Evolutionary conservation across 2,113 vertebrate genomes (phyloP).

Genomic region (Tursiops truncatus): DNA sequence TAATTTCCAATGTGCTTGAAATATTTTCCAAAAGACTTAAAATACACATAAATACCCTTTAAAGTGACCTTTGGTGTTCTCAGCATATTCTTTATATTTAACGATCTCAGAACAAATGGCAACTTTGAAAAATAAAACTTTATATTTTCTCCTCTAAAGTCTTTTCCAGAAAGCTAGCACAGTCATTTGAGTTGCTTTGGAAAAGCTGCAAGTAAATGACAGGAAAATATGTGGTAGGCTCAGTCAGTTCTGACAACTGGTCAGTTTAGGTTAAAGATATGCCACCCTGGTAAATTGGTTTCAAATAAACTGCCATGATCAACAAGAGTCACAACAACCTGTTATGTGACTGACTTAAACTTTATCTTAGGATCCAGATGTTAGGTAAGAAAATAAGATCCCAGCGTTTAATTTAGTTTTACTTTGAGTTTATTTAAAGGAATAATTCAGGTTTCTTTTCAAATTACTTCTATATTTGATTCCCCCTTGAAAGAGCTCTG

Average conservation of each 20-base stretch:
- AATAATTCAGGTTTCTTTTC: slow-evolving; percentile 39
- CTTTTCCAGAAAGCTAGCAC: neutral
- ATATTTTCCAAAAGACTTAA: neutral
- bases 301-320: neutral
- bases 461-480: slow-evolving; percentile 26
- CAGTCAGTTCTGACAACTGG: neutral
- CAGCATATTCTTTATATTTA: neutral
- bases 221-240: neutral
- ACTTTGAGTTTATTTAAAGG: neutral
- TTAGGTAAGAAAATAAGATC: neutral
- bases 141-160: neutral
- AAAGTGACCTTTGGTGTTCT: neutral
- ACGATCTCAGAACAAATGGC: neutral
- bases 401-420: neutral
- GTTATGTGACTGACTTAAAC: neutral
- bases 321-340: neutral
- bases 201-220: neutral
- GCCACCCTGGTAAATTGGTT: neutral
- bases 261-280: neutral
- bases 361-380: neutral
- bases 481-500: neutral
- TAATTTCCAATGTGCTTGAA: neutral
- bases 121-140: neutral
- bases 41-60: neutral
- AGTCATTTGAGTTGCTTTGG: neutral